Conservation (phyloP, 2,797 vertebrate genomes). For the Melanotaenia boesemani region DNA sequence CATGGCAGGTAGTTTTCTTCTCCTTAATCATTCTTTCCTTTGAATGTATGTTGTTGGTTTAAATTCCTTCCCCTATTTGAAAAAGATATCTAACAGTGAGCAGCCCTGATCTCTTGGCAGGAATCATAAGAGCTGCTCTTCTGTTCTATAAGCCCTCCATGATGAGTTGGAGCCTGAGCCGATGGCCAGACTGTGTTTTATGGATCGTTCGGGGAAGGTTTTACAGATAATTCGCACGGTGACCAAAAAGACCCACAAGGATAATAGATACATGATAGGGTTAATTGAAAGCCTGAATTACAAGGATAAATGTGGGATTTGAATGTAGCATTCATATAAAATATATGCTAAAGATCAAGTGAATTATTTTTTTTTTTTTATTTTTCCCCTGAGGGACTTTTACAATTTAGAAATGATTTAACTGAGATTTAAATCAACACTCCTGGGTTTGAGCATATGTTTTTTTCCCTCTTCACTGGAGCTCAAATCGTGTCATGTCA, state of each 20-base stretch:
- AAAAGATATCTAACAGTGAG: conserved; percentile 43
- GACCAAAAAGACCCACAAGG: not conserved
- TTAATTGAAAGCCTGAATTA: not conserved
- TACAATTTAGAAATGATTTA: not conserved
- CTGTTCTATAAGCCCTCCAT: conserved; percentile 32
- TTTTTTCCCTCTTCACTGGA: conserved; percentile 5
- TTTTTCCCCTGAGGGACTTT: not conserved
- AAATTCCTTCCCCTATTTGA: conserved; percentile 12
- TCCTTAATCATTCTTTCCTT: conserved; percentile 42
- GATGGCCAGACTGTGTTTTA: conserved; percentile 12
- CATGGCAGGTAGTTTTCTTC: conserved; percentile 61
- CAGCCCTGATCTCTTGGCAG: conserved; percentile 49
- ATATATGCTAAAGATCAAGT: not conserved
- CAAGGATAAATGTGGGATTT: not conserved
- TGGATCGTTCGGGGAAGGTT: too few relatives aligned
- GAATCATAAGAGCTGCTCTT: conserved; percentile 45
- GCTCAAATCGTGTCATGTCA: conserved; percentile 12
- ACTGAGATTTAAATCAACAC: not conserved
- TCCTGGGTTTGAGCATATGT: too few relatives aligned
- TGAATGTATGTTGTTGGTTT: too few relatives aligned
- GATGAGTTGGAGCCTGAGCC: conserved; percentile 29
- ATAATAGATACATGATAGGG: not conserved
- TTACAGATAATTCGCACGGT: too few relatives aligned
- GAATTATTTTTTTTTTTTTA: not conserved
- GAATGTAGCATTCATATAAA: not conserved